phyloP scores from a whole-genome alignment of 2,113 vertebrate species.

The Periophthalmodon schlosseri region DNA sequence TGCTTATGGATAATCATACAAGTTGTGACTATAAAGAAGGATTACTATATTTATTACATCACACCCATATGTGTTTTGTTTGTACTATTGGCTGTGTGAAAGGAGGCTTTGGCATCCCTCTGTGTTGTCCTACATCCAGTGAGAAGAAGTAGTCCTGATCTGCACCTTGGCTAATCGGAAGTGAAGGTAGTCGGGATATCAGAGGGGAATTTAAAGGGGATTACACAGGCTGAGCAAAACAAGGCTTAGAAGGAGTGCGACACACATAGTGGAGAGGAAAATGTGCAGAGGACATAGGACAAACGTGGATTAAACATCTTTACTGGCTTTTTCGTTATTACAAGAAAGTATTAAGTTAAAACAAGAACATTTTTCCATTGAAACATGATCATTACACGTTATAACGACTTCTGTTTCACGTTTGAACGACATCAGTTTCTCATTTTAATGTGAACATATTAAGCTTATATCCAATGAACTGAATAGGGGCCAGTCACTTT shows the following conservation, averaged over 20 bases:
- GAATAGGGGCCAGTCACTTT: too few relatives aligned
- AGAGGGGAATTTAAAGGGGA: constrained; percentile 73
- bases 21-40: not conserved
- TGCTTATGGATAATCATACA: not conserved
- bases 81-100: constrained; percentile 7
- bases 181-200: constrained; percentile 77
- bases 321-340: too few relatives aligned
- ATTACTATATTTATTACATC: constrained; percentile 22
- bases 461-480: too few relatives aligned
- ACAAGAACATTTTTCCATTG: too few relatives aligned
- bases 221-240: constrained; percentile 74
- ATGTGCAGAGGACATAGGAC: not conserved
- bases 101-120: not conserved
- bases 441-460: too few relatives aligned
- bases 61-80: constrained; percentile 16
- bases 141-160: constrained; percentile 43
- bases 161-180: constrained; percentile 74
- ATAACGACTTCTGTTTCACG: too few relatives aligned
- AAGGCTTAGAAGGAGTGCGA: constrained; percentile 47
- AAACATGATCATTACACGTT: too few relatives aligned
- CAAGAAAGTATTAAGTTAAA: too few relatives aligned
- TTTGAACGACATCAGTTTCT: too few relatives aligned
- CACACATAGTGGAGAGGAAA: constrained; percentile 10
- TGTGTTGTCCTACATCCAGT: constrained; percentile 11
- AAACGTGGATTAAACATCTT: too few relatives aligned